phyloP scores from a whole-genome alignment of 2,888 invertebrate genomes.

The Drosophila atripex region DNA sequence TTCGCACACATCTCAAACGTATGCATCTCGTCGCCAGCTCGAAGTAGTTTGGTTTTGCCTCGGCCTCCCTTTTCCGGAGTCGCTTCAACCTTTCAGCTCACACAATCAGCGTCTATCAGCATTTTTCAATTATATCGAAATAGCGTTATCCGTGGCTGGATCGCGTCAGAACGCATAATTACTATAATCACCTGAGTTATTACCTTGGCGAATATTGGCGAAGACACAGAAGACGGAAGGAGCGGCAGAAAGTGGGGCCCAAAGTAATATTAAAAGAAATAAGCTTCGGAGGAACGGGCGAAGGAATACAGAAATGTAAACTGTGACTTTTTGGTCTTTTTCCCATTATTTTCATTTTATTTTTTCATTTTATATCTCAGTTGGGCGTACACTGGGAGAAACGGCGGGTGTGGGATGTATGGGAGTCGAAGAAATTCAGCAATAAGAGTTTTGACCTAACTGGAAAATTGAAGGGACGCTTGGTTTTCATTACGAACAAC shows the following conservation, averaged over 20 bases:
- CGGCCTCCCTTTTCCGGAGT: conserved; percentile 17
- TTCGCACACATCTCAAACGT: not conserved
- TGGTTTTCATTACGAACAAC: conserved; percentile 71
- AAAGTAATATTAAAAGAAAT: conserved; percentile 51
- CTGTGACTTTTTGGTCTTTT: conserved; percentile 73
- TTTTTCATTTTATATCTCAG: conserved; percentile 52
- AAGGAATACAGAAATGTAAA: conserved; percentile 68
- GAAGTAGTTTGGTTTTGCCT: not conserved
- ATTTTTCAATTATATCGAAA: conserved; percentile 84
- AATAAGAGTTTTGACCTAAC: conserved; percentile 59
- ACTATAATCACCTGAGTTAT: conserved; percentile 85
- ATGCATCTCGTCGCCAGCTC: not conserved
- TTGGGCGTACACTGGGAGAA: conserved; percentile 75
- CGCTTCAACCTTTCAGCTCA: conserved; percentile 42
- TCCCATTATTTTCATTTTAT: conserved; percentile 71
- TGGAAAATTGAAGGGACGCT: conserved; percentile 76
- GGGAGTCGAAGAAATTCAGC: conserved; percentile 12
- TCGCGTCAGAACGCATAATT: conserved; percentile 84
- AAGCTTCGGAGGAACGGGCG: conserved; percentile 22
- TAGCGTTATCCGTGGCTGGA: conserved; percentile 84
- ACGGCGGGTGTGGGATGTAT: conserved; percentile 17
- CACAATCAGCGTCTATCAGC: conserved; percentile 84
- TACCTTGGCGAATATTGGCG: conserved; percentile 83
- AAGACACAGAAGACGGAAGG: conserved; percentile 63
- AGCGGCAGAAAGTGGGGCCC: conserved; percentile 12